These are phyloP conservation scores for Probosciger aterrimus DNA, from an alignment of 2,113 vertebrate species.

Conservation along the genomic window DNA sequence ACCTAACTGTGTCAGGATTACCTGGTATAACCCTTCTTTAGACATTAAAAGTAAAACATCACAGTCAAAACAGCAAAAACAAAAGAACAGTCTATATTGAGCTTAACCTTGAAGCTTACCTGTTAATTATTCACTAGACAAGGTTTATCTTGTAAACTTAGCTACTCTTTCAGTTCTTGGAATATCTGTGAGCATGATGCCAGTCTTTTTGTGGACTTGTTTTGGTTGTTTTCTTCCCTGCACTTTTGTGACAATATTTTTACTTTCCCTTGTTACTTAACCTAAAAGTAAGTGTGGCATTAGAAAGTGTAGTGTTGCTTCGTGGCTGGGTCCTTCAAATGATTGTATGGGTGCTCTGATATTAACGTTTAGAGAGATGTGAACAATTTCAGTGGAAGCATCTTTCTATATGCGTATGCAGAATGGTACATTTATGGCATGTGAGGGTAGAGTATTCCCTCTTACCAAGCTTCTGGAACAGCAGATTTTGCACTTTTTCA, in stretches of 20 bases:
- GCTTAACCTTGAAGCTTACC: neutral
- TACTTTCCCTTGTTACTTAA: neutral
- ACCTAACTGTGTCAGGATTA: neutral
- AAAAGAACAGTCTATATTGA: neutral
- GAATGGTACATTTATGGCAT: neutral
- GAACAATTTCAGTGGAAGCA: neutral
- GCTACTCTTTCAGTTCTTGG: neutral
- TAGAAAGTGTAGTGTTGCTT: neutral
- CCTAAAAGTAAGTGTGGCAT: neutral
- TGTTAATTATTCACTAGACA: constrained; percentile 49
- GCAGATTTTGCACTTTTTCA: neutral
- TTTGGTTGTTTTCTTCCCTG: neutral
- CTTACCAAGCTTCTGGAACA: neutral
- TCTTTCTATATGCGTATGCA: neutral
- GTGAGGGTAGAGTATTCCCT: neutral
- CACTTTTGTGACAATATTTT: neutral
- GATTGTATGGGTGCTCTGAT: neutral
- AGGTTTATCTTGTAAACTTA: neutral
- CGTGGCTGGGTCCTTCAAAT: neutral
- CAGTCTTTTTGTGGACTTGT: neutral
- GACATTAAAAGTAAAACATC: neutral
- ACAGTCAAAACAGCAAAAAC: neutral
- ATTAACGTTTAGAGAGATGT: neutral
- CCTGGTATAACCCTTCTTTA: neutral
- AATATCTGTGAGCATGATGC: neutral